Base-by-base conservation (phyloP, 2,797 vertebrate genomes). In the Cirrhinus mrigala region DNA sequence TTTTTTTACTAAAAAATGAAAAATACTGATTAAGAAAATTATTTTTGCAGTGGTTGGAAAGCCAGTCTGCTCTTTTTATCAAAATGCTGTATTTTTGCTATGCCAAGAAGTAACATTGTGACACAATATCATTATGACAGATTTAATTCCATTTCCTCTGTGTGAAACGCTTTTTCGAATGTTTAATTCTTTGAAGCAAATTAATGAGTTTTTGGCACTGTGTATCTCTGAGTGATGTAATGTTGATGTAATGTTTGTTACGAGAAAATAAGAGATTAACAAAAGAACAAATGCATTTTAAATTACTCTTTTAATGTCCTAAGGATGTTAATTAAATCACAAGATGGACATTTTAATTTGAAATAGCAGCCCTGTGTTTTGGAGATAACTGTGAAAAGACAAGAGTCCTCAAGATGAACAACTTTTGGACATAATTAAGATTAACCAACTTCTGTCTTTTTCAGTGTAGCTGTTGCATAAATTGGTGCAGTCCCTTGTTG, bases 401-500 rank as follows among this genome's bases (percentile, higher is more conserved):
- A 48, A 83, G 46, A 24, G 48, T 29, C 69, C 69, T 62, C 10
- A 76, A 69, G 44, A 24, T 22, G 24, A 76, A 66, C 8, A 18
- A 52, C 15, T 18, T 64, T 66, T 11, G 18, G 58, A 50, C 40
- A 29, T 44, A 50, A 48, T 24, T 44, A 56, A 69, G 50, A 48
- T 29, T 56, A 29, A 60, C 33, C 40, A 40, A 71, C 74, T 24
- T 82, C 64, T 70, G 46, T 70, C n/a, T 48, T 85, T 46, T 78
- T 76, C 18, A 66, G 82, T 58, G 40, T 83, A 40, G 46, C 52
- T 87, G 76, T 80, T 58, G 33, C 1, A 0, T 29, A 74, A 69
- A 52, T 46, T 73, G 54, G 22, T 46, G 14, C 1, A 76, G 24
- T 22, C 54, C 24, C 14, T 15, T 60, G 4, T 60, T 60, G 37